Base-by-base conservation (phyloP, 2,797 vertebrate genomes). In the Artibeus jamaicensis region DNA sequence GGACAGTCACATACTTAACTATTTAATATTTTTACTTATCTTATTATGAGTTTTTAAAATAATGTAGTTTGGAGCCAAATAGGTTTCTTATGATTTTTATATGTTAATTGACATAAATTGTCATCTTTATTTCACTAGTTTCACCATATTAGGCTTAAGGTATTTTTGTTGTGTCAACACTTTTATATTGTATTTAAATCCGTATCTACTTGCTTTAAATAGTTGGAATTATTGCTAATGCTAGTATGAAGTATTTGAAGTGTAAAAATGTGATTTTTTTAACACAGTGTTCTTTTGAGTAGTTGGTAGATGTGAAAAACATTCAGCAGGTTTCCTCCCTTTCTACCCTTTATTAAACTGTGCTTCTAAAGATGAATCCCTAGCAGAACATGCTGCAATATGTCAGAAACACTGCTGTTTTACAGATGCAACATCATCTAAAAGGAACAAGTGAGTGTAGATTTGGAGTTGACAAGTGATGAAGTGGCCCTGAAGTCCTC, bases 401-500 rank as follows among this genome's bases (percentile, higher is more conserved):
- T 99, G 99, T 99, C 99, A 99, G 98, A 99, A 99, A 99, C 99
- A 99, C 99, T 96, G 96, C 98, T 93, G 91, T 98, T 98, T 99
- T 99, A 98, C 98, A 99, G 99, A 99, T 98, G 98, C 98, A 99
- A 98, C 98, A 98, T 99, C 99, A 98, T 99, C 99, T 99, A 98
- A 98, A 98, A 99, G 98, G 99, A 99, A 99, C 99, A 99, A 99
- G 99, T 98, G 99, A 99, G 98, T 99, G 99, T 98, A 93, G 98
- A 98, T 99, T 99, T 99, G 99, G 99, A 99, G 98, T 99, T 98
- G 99, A 99, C 99, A 99, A 99, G 99, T 99, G 99, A 99, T 99
- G 99, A 99, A 99, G 99, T 99, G 98, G 98, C 99, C 99, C 99
- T 98, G 99, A 99, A 99, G 99, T 99, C 99, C 99, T 99, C 99